These are phyloP conservation scores for Coboldia fuscipes DNA, from an alignment of 1,140 invertebrate species.

Conservation along the genomic window DNA sequence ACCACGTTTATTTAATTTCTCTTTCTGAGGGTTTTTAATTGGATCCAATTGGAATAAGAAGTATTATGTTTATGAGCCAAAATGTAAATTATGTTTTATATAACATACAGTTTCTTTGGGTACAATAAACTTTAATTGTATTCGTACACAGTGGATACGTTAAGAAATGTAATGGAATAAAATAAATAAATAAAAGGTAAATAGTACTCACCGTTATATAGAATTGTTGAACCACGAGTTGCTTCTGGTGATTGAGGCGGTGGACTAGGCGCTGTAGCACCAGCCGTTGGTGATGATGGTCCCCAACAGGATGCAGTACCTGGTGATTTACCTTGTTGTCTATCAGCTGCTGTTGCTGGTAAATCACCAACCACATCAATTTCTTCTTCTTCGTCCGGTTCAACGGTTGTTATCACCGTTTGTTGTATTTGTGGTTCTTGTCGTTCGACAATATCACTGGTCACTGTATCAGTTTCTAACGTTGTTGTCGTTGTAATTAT, in stretches of 20 bases:
- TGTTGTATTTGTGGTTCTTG: conserved; percentile 4
- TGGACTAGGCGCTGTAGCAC: conserved; percentile 47
- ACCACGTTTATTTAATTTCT: too few relatives aligned
- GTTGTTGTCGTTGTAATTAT: conserved; percentile 7
- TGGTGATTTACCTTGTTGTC: conserved; percentile 15
- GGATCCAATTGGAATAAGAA: too few relatives aligned
- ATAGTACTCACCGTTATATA: conserved; percentile 37
- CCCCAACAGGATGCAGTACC: conserved; percentile 34
- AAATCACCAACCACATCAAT: conserved; percentile 55
- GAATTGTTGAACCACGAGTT: conserved; percentile 28
- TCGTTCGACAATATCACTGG: conserved; percentile 2
- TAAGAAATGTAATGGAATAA: background rate
- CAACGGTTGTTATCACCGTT: conserved; percentile 4
- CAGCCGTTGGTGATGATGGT: conserved; percentile 46
- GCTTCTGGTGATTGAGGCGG: conserved; percentile 33
- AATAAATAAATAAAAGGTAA: too few relatives aligned
- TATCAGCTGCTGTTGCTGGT: conserved; percentile 20
- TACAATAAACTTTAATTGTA: too few relatives aligned
- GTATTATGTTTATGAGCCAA: too few relatives aligned
- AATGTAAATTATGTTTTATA: too few relatives aligned
- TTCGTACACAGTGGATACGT: too few relatives aligned
- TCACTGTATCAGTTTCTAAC: conserved; percentile 9
- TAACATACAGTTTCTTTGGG: too few relatives aligned
- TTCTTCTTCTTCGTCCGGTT: conserved; percentile 48
- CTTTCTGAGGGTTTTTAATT: too few relatives aligned